These are phyloP conservation scores for Seriola quinqueradiata DNA, from an alignment of 2,113 vertebrate species.

Conservation along the genomic window DNA sequence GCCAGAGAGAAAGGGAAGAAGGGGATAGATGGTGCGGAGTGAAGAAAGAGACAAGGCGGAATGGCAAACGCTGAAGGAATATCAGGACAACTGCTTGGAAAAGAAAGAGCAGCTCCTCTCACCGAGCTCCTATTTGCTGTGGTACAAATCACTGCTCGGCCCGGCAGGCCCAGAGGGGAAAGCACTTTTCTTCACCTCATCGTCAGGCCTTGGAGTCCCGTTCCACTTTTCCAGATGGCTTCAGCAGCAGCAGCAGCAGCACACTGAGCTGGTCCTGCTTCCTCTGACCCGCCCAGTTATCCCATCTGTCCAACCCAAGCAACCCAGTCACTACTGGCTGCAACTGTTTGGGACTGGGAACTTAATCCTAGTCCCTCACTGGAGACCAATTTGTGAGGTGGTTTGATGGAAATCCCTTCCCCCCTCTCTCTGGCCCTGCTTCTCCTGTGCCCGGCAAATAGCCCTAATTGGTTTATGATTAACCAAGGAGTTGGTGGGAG, in stretches of 20 bases:
- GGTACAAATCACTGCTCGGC: conserved; percentile 79
- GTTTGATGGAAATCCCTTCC: conserved; percentile 63
- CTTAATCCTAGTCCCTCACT: conserved; percentile 65
- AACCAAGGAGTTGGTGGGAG: conserved; percentile 16
- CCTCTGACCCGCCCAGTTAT: conserved; percentile 64
- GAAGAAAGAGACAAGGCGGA: conserved; percentile 42
- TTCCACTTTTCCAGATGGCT: conserved; percentile 86
- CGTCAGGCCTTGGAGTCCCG: conserved; percentile 76
- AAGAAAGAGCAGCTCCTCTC: conserved; percentile 54
- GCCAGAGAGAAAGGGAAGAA: conserved; percentile 25
- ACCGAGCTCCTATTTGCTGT: conserved; percentile 62
- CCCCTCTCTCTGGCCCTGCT: conserved; percentile 26
- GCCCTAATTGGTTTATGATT: conserved; percentile 70
- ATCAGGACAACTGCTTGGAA: conserved; percentile 67
- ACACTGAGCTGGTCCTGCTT: conserved; percentile 75
- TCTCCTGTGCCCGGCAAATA: conserved; percentile 43
- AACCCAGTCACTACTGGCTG: conserved; percentile 61
- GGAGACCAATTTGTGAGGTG: conserved; percentile 73
- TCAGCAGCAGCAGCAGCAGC: conserved; percentile 66
- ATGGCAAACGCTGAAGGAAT: conserved; percentile 62
- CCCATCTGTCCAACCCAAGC: conserved; percentile 75
- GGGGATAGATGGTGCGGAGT: conserved; percentile 33
- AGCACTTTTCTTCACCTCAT: conserved; percentile 85
- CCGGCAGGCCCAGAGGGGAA: conserved; percentile 78
- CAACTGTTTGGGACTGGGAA: conserved; percentile 73